Conservation (phyloP, 2,888 invertebrate genomes). For the Yponomeuta malinellus region DNA sequence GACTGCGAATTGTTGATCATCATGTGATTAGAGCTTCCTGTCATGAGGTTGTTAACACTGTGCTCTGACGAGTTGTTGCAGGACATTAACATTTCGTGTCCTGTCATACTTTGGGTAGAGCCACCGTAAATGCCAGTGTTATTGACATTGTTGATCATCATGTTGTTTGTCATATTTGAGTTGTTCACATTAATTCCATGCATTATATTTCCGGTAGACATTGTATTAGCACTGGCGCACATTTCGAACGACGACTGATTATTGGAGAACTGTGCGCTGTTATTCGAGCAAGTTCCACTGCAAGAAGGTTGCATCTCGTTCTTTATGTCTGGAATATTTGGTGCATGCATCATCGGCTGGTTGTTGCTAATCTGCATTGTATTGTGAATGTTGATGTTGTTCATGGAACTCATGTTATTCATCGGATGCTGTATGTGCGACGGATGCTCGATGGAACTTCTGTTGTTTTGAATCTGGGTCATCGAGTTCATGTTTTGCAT, state of each 20-base stretch:
- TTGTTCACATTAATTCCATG: slow-evolving; percentile 60
- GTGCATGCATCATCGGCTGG: slow-evolving; percentile 49
- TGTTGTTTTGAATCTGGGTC: slow-evolving; percentile 62
- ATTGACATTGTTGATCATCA: slow-evolving; percentile 59
- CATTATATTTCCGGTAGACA: slow-evolving; percentile 55
- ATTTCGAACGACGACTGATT: slow-evolving; percentile 60
- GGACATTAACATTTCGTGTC: slow-evolving; percentile 64
- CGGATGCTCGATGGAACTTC: slow-evolving; percentile 59
- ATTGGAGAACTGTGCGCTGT: slow-evolving; percentile 49
- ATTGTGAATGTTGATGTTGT: slow-evolving; percentile 61
- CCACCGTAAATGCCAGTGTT: slow-evolving; percentile 52
- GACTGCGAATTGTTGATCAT: slow-evolving; percentile 59
- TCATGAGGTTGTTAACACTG: slow-evolving; percentile 52
- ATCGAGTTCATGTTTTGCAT: slow-evolving; percentile 61
- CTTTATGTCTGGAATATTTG: slow-evolving; percentile 67
- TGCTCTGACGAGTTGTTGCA: slow-evolving; percentile 60
- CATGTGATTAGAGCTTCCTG: slow-evolving; percentile 55
- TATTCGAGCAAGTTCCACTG: slow-evolving; percentile 62
- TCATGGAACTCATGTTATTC: slow-evolving; percentile 51
- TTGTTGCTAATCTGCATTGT: slow-evolving; percentile 30
- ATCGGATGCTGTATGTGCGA: slow-evolving; percentile 66
- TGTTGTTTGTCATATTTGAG: slow-evolving; percentile 52
- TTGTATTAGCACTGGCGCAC: slow-evolving; percentile 42
- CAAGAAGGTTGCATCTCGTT: slow-evolving; percentile 62
- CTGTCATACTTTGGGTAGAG: slow-evolving; percentile 45